phyloP scores from a whole-genome alignment of 2,113 vertebrate species.

The Hucho hucho region DNA sequence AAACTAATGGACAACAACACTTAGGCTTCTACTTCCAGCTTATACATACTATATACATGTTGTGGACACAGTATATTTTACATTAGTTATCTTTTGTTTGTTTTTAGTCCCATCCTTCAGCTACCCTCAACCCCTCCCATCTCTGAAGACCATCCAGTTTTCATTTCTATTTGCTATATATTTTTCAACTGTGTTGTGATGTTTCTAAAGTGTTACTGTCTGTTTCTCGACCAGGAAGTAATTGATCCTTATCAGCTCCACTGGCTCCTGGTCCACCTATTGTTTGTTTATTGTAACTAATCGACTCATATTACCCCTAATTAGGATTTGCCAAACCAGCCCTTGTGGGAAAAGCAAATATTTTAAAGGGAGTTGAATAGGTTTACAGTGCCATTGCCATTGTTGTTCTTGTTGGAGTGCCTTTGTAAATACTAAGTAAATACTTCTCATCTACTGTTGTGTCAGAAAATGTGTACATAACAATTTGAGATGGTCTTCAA shows the following conservation, averaged over 20 bases:
- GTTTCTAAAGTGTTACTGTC: too few relatives aligned
- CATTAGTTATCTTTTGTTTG: too few relatives aligned
- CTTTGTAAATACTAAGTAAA: constrained; percentile 63
- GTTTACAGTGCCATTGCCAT: constrained; percentile 40
- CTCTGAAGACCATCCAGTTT: too few relatives aligned
- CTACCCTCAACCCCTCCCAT: too few relatives aligned
- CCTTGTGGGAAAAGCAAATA: constrained; percentile 29
- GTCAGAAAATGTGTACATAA: constrained; percentile 36
- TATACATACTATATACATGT: too few relatives aligned
- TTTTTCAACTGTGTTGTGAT: too few relatives aligned
- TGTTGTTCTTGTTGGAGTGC: constrained; percentile 43
- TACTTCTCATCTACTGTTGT: constrained; percentile 52
- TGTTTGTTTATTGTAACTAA: constrained; percentile 13
- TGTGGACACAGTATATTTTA: too few relatives aligned
- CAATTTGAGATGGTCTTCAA: too few relatives aligned
- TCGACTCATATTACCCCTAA: neutral
- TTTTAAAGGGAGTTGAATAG: constrained; percentile 32
- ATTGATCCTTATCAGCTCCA: neutral
- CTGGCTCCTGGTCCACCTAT: neutral
- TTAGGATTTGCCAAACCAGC: neutral
- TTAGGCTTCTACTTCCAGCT: too few relatives aligned
- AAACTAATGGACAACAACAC: too few relatives aligned
- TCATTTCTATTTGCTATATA: too few relatives aligned
- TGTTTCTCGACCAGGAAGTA: neutral
- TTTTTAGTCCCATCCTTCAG: too few relatives aligned